Percentiles rank a stretch among this genome's conserved stretches.
phyloP scores from a whole-genome alignment of 2,888 invertebrate species.

The Idaea aversata region DNA sequence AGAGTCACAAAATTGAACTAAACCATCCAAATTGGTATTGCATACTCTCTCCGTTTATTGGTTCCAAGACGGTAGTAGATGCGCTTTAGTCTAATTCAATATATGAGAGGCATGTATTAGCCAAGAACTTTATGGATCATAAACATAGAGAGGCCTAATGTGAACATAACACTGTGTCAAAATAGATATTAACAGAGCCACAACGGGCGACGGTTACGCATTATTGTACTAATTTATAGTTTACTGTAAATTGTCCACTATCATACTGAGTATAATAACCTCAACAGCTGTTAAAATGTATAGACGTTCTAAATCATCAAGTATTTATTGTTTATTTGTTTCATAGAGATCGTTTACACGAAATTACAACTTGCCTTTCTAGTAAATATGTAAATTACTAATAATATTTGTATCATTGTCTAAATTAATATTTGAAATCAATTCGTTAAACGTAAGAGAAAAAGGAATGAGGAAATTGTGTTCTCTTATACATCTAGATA shows the following conservation, averaged over 20 bases:
- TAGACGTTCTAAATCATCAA: neutral
- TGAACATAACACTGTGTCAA: neutral
- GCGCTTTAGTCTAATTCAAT: slow-evolving; percentile 37
- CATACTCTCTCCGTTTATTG: neutral
- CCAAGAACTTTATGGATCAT: neutral
- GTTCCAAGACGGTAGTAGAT: neutral
- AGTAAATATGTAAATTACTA: too few species aligned
- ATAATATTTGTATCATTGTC: neutral
- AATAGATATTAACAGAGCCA: neutral
- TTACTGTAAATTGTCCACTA: neutral
- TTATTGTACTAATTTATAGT: neutral
- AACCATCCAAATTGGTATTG: neutral
- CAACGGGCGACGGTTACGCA: neutral
- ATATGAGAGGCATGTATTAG: neutral
- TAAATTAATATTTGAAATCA: neutral
- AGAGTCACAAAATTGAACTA: too few species aligned
- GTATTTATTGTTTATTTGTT: neutral
- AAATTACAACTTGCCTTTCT: too few species aligned
- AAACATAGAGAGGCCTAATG: neutral
- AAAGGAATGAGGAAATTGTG: too few species aligned
- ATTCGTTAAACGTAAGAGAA: too few species aligned
- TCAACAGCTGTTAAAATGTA: neutral
- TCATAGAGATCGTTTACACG: neutral
- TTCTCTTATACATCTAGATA: too few species aligned
- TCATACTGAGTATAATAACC: neutral